Percentiles rank a stretch among this genome's conserved stretches.
phyloP scores from a whole-genome alignment of 2,888 invertebrate species.

The Volucella bombylans region DNA sequence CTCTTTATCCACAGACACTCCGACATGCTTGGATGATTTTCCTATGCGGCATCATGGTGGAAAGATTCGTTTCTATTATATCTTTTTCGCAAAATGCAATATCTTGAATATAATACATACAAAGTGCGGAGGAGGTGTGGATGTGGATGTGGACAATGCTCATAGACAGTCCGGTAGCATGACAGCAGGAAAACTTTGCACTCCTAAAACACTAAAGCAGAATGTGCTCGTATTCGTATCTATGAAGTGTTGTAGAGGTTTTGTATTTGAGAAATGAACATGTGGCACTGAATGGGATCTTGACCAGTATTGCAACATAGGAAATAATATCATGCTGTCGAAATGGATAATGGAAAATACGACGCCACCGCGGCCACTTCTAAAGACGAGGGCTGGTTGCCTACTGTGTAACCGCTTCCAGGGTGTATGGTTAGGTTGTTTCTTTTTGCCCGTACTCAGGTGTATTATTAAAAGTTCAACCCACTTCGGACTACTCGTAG shows the following conservation, averaged over 20 bases:
- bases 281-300: slow-evolving; percentile 57
- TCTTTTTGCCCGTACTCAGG: neutral
- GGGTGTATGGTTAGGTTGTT: slow-evolving; percentile 11
- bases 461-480: slow-evolving; percentile 33
- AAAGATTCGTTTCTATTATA: slow-evolving; percentile 5
- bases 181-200: slow-evolving; percentile 13
- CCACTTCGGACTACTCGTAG: neutral
- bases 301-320: slow-evolving; percentile 71
- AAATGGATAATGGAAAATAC: slow-evolving; percentile 60
- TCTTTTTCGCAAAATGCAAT: slow-evolving; percentile 44
- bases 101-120: slow-evolving; percentile 20
- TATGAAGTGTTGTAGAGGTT: neutral
- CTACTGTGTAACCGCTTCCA: slow-evolving; percentile 5
- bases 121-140: slow-evolving; percentile 44
- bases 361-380: slow-evolving; percentile 9
- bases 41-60: slow-evolving; percentile 31
- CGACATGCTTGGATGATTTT: slow-evolving; percentile 69
- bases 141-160: slow-evolving; percentile 48
- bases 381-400: slow-evolving; percentile 17
- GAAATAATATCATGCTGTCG: slow-evolving; percentile 69
- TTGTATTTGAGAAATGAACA: slow-evolving; percentile 22
- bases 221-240: neutral
- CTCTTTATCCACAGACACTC: slow-evolving; percentile 43
- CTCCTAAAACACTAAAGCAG: slow-evolving; percentile 7
- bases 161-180: slow-evolving; percentile 28